Evolutionary conservation across 2,888 invertebrate genomes (phyloP).

Genomic region (Poecilus cupreus): DNA sequence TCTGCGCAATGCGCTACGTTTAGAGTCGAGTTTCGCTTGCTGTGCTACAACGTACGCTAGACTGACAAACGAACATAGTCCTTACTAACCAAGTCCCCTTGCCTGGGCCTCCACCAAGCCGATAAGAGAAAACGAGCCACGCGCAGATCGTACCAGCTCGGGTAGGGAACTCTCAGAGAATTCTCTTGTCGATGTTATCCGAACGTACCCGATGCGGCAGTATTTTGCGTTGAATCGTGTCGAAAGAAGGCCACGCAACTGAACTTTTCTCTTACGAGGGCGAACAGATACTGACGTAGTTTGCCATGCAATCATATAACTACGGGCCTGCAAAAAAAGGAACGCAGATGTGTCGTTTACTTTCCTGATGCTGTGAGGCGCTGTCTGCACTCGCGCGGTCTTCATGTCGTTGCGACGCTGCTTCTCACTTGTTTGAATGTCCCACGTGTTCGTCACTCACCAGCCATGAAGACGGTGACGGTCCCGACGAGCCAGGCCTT

Average conservation of each 20-base stretch:
- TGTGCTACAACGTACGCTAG: constrained; percentile 61
- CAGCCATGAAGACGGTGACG: neutral
- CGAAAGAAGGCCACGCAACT: constrained; percentile 70
- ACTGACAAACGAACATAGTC: constrained; percentile 64
- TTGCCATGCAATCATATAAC: constrained; percentile 64
- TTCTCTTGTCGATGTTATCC: constrained; percentile 60
- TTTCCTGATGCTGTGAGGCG: constrained; percentile 66
- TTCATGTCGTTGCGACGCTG: neutral
- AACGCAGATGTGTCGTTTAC: constrained; percentile 63
- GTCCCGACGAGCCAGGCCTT: neutral
- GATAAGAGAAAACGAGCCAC: constrained; percentile 69
- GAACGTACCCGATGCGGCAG: constrained; percentile 46
- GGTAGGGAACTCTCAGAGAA: constrained; percentile 52
- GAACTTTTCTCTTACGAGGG: constrained; percentile 70
- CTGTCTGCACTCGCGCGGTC: constrained; percentile 64
- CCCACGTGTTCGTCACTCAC: constrained; percentile 63
- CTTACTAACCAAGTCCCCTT: constrained; percentile 67
- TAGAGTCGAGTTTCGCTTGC: constrained; percentile 66
- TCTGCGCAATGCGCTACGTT: constrained; percentile 67
- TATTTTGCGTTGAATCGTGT: constrained; percentile 61
- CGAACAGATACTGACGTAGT: constrained; percentile 68
- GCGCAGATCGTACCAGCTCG: constrained; percentile 62
- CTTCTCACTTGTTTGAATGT: constrained; percentile 69
- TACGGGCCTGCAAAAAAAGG: constrained; percentile 52
- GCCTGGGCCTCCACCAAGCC: constrained; percentile 69